Percentiles rank a stretch among this genome's conserved stretches.
These are phyloP conservation scores for Drosophila birchii DNA, from an alignment of 2,888 invertebrate species.

Conservation along the genomic window DNA sequence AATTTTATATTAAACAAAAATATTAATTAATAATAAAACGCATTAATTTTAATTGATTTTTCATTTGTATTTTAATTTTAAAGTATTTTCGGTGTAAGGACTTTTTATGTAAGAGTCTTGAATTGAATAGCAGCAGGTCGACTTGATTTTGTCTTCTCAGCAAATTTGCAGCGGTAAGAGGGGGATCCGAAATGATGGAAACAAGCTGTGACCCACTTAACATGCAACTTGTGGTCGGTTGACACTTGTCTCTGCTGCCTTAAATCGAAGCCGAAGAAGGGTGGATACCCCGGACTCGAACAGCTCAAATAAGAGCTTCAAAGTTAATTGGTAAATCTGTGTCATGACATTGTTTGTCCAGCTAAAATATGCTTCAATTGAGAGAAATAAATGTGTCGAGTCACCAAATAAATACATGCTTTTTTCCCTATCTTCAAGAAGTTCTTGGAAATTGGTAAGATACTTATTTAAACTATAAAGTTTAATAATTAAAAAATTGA, in stretches of 20 bases:
- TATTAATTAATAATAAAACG: background rate
- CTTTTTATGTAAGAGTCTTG: background rate
- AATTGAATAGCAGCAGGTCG: conserved; percentile 3
- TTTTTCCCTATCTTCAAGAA: background rate
- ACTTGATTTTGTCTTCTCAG: conserved; percentile 27
- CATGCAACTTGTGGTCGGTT: conserved; percentile 24
- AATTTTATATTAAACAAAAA: background rate
- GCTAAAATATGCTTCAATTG: background rate
- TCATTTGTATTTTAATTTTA: background rate
- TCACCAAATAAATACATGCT: background rate
- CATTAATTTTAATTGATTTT: background rate
- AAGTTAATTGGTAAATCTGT: conserved; percentile 24
- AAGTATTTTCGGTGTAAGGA: background rate
- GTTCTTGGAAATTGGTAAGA: background rate
- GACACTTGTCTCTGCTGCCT: conserved; percentile 22
- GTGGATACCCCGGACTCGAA: background rate
- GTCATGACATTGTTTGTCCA: conserved; percentile 7
- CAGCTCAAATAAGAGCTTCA: conserved; percentile 8
- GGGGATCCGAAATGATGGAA: background rate
- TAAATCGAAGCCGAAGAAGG: conserved; percentile 6
- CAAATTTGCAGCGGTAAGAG: conserved; percentile 7
- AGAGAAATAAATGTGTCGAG: background rate
- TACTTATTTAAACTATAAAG: background rate
- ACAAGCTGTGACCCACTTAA: conserved; percentile 18
- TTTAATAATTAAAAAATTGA: background rate